Evolutionary conservation across 2,888 invertebrate species (phyloP).

Genomic region (Steinernema carpocapsae): DNA sequence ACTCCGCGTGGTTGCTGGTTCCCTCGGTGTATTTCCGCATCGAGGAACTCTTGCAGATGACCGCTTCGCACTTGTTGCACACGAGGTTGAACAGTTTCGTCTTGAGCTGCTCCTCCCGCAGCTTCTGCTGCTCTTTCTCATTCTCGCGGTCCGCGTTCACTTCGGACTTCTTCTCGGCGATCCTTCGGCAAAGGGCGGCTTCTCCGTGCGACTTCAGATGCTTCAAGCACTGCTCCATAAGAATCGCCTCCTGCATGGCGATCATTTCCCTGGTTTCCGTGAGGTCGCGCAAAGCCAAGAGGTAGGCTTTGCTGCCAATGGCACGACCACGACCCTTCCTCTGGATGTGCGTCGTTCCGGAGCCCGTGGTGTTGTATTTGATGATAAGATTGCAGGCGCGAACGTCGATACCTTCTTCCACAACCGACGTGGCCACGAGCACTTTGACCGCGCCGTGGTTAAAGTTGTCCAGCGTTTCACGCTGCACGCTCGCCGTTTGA

Average conservation of each 20-base stretch:
- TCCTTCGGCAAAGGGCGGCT: neutral
- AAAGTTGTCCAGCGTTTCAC: constrained; percentile 46
- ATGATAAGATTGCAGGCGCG: constrained; percentile 64
- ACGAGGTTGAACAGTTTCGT: neutral
- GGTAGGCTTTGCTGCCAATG: constrained; percentile 53
- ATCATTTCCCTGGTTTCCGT: constrained; percentile 40
- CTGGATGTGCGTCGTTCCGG: constrained; percentile 57
- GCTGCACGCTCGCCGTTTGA: constrained; percentile 47
- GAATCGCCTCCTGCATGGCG: constrained; percentile 14
- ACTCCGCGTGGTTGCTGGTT: neutral
- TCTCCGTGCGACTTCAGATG: constrained; percentile 21
- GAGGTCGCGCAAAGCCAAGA: constrained; percentile 51
- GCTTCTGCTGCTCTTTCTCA: neutral
- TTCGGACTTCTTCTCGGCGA: neutral
- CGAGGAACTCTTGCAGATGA: neutral
- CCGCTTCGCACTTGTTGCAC: neutral
- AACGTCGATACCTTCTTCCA: constrained; percentile 67
- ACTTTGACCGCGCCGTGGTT: constrained; percentile 50
- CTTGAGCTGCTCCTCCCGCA: neutral
- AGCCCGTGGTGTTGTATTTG: constrained; percentile 63
- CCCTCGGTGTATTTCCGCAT: neutral
- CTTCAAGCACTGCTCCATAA: constrained; percentile 22
- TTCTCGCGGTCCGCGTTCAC: neutral
- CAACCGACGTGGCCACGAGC: constrained; percentile 65
- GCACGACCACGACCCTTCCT: constrained; percentile 62